These are phyloP conservation scores for Drosophila austrosaltans DNA, from an alignment of 2,888 invertebrate genomes.

Conservation along the genomic window DNA sequence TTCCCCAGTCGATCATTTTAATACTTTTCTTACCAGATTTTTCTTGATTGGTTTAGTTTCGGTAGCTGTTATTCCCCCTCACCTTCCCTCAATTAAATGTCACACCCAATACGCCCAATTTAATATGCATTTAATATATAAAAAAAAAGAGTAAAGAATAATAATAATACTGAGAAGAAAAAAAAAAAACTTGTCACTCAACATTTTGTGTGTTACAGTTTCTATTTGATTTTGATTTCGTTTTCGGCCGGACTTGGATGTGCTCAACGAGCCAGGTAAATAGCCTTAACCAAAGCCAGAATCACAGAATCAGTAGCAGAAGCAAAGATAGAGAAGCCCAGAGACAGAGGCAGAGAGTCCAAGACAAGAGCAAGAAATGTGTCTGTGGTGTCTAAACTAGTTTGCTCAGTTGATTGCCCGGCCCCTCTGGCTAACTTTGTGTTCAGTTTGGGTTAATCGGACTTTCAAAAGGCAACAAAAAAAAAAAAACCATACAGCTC, in stretches of 20 bases:
- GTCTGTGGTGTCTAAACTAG: conserved; percentile 61
- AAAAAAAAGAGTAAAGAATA: conserved; percentile 2
- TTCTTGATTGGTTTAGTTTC: conserved; percentile 31
- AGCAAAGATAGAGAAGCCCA: too few species aligned
- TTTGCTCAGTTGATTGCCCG: conserved; percentile 62
- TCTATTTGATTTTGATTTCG: conserved; percentile 15
- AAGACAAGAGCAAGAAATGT: conserved; percentile 35
- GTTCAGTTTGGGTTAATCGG: conserved; percentile 59
- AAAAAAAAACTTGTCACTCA: conserved; percentile 63
- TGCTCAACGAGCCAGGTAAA: conserved; percentile 63
- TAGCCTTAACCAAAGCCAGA: conserved; percentile 13
- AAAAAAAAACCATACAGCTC: conserved; percentile 41
- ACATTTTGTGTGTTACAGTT: conserved; percentile 59
- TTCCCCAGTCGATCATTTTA: background rate
- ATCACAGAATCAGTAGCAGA: background rate
- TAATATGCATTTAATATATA: conserved; percentile 59
- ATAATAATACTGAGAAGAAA: background rate
- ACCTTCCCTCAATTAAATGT: conserved; percentile 50
- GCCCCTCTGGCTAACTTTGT: conserved; percentile 7
- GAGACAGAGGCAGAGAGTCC: conserved; percentile 1
- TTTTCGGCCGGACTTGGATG: conserved; percentile 37
- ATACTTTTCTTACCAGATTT: conserved; percentile 13
- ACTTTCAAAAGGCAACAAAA: conserved; percentile 62
- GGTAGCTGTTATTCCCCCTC: conserved; percentile 31
- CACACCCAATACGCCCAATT: conserved; percentile 57